These are phyloP conservation scores for Paguma larvata DNA, from an alignment of 2,797 vertebrate species.

Conservation along the genomic window DNA sequence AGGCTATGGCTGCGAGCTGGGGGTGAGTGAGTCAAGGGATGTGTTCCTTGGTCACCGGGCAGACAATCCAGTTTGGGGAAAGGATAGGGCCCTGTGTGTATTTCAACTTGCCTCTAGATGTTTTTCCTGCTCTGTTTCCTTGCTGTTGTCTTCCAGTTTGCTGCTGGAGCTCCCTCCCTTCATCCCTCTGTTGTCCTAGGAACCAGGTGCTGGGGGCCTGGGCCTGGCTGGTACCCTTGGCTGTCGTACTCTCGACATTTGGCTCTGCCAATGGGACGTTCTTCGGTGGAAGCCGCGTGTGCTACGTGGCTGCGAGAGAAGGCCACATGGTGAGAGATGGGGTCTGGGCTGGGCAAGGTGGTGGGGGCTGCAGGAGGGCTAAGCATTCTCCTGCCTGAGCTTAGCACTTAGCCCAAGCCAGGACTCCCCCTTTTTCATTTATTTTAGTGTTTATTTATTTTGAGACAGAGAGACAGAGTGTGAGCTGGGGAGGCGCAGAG, in stretches of 20 bases:
- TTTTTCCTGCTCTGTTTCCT: neutral
- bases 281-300: slow-evolving; percentile 93
- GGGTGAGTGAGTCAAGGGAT: slow-evolving; percentile 88
- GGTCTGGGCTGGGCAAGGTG: neutral
- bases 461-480: no score
- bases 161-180: neutral
- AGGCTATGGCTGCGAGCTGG: slow-evolving; percentile 94
- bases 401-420: neutral
- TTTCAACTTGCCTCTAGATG: neutral
- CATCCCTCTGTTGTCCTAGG: slow-evolving; percentile 82
- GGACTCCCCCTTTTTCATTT: neutral
- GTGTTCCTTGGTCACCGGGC: rapidly evolving
- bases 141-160: neutral
- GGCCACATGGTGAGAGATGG: slow-evolving; percentile 93
- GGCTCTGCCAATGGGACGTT: slow-evolving; percentile 93
- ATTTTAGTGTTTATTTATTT: no score
- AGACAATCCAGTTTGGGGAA: neutral
- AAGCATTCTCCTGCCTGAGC: neutral
- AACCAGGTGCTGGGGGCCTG: slow-evolving; percentile 94
- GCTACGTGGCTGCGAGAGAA: slow-evolving; percentile 94
- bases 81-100: rapidly evolving
- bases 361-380: neutral
- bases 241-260: slow-evolving; percentile 93
- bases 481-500: no score
- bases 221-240: slow-evolving; percentile 95